A percentile compares a stretch with the other conserved stretches of the same genome.
These are phyloP conservation scores for Acyrthosiphon pisum DNA, from an alignment of 1,140 invertebrate species.

Conservation along the genomic window DNA sequence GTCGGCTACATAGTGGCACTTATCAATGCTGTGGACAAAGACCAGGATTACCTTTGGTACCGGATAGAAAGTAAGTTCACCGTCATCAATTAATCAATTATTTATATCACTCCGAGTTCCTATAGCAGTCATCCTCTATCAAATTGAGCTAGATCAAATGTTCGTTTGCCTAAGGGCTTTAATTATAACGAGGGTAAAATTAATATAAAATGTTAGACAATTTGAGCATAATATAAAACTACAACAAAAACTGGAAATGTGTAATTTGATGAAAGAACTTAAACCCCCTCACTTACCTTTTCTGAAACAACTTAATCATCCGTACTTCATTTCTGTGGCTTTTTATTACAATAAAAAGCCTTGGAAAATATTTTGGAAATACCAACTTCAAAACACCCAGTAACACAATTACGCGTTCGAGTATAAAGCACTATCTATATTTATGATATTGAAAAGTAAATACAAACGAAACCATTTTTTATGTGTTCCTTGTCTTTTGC, in stretches of 20 bases:
- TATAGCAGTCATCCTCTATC: not conserved
- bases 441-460: not conserved
- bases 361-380: not conserved
- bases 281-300: not conserved
- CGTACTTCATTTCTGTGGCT: not conserved
- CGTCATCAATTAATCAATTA: not conserved
- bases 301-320: not conserved
- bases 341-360: not conserved
- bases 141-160: not conserved
- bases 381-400: not conserved
- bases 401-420: conserved; percentile 12
- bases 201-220: not conserved
- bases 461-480: conserved; percentile 22
- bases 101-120: not conserved
- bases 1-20: conserved; percentile 83
- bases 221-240: not conserved
- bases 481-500: not conserved
- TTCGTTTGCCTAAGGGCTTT: not conserved
- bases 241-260: not conserved
- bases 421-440: not conserved
- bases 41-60: conserved; percentile 86
- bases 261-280: not conserved
- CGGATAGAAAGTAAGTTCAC: conserved; percentile 81
- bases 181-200: not conserved
- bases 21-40: conserved; percentile 81